Evolutionary conservation across 2,797 vertebrate genomes (phyloP).

Genomic region (Euthynnus affinis): DNA sequence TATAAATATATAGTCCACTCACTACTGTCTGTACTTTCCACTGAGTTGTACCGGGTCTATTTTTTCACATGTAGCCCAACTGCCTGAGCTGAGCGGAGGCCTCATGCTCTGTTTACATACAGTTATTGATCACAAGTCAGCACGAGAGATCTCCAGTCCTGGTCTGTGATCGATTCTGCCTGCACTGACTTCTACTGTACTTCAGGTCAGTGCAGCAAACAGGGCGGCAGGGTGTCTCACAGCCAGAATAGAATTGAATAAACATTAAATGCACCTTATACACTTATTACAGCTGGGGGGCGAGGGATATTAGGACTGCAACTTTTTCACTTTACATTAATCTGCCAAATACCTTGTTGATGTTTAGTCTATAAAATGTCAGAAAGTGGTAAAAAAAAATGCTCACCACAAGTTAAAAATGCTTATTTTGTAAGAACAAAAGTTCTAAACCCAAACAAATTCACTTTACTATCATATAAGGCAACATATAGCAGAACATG

Average conservation of each 20-base stretch:
- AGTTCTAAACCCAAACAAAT: neutral
- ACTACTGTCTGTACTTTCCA: constrained; percentile 9
- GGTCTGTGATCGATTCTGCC: constrained; percentile 35
- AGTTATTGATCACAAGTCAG: constrained; percentile 61
- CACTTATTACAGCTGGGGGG: neutral
- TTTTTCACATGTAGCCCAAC: constrained; percentile 30
- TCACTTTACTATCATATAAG: neutral
- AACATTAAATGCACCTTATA: neutral
- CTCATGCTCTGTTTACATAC: constrained; percentile 62
- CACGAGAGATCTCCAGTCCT: constrained; percentile 23
- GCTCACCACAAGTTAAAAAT: neutral
- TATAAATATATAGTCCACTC: neutral
- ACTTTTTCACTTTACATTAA: neutral
- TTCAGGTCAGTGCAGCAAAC: constrained; percentile 60
- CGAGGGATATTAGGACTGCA: neutral
- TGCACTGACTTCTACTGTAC: constrained; percentile 52
- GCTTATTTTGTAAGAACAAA: neutral
- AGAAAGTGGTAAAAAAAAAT: neutral
- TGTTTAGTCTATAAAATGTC: neutral
- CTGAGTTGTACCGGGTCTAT: constrained; percentile 7
- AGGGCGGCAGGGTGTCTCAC: constrained; percentile 10
- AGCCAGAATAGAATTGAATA: neutral
- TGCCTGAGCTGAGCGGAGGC: constrained; percentile 13
- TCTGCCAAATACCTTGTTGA: neutral
- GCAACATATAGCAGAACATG: neutral